Evolutionary conservation across 2,113 vertebrate species (phyloP).

Genomic region (Ameiurus melas): DNA sequence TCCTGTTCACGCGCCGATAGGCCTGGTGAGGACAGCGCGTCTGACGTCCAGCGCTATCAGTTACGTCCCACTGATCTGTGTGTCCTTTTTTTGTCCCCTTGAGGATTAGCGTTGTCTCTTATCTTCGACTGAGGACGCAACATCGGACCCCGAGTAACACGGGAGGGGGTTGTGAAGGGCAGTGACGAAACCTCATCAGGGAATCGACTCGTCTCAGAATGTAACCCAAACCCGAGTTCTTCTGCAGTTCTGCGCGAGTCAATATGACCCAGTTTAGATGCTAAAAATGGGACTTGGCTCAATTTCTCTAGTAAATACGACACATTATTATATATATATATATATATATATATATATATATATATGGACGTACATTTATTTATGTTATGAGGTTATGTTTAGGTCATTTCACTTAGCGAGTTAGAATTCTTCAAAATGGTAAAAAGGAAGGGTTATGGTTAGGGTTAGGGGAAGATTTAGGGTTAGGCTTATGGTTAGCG

Average conservation of each 20-base stretch:
- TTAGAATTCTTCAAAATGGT: neutral
- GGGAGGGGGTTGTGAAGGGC: conserved; percentile 20
- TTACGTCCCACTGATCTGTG: conserved; percentile 28
- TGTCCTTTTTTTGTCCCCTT: conserved; percentile 21
- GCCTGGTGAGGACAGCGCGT: conserved; percentile 29
- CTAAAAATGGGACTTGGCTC: neutral
- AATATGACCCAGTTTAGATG: neutral
- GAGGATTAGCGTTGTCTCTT: conserved; percentile 51
- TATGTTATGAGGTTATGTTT: neutral
- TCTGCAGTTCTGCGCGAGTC: neutral
- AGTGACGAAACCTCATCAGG: neutral
- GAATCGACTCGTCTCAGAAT: neutral
- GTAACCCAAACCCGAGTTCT: neutral
- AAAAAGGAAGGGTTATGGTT: no score
- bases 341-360: neutral
- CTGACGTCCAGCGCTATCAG: conserved; percentile 49
- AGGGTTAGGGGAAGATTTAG: no score
- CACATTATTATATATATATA: neutral
- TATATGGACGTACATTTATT: neutral
- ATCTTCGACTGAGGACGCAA: conserved; percentile 52
- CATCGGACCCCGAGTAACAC: conserved; percentile 37
- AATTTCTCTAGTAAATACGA: neutral
- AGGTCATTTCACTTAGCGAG: neutral
- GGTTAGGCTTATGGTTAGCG: no score
- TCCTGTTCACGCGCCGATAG: conserved; percentile 40